These are phyloP conservation scores for Spheniscus mendiculus DNA, from an alignment of 2,113 vertebrate genomes.

Conservation along the genomic window DNA sequence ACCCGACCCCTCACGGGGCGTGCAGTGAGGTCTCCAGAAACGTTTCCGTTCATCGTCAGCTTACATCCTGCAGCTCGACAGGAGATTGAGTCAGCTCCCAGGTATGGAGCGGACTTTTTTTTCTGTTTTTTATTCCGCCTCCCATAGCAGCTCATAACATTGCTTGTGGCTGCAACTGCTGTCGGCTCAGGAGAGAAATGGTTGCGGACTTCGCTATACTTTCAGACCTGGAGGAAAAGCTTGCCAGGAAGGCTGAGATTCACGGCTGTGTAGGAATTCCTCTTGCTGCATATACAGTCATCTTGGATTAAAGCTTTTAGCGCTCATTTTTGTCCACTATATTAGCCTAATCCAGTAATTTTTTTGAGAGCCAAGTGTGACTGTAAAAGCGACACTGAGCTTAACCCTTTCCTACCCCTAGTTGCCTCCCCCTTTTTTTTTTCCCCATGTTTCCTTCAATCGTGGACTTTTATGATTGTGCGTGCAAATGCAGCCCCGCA, in stretches of 20 bases:
- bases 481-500: accelerated
- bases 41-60: accelerated
- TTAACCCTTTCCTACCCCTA: accelerated
- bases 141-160: accelerated
- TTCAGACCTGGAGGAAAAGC: neutral
- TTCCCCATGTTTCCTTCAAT: accelerated
- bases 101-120: neutral
- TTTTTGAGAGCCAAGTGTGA: neutral
- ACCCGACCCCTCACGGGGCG: accelerated
- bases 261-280: accelerated
- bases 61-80: accelerated
- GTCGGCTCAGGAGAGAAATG: neutral
- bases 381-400: neutral
- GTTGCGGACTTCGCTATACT: accelerated
- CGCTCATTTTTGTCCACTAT: accelerated
- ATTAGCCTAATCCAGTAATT: neutral
- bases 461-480: accelerated
- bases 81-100: neutral
- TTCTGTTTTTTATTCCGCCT: neutral
- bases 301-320: neutral
- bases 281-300: accelerated
- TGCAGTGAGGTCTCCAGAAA: no score
- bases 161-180: neutral
- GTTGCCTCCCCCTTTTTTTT: accelerated
- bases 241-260: neutral